Conservation (phyloP, 2,113 vertebrate genomes). For the Recurvirostra avosetta region DNA sequence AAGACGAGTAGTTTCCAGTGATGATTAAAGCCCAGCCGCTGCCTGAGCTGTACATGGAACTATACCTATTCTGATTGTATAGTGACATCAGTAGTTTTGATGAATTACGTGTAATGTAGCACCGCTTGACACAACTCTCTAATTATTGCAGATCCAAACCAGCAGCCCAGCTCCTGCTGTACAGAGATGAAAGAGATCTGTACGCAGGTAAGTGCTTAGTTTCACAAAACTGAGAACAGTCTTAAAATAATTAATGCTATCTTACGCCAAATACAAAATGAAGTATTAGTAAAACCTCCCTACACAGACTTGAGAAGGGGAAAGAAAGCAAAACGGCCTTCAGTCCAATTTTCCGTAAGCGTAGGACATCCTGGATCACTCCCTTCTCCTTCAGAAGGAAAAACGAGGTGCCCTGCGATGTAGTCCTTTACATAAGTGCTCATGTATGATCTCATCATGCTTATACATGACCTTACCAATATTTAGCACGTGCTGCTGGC, state of each 20-base stretch:
- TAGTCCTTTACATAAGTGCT: no score
- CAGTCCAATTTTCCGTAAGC: fast-evolving
- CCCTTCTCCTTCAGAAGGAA: not conserved
- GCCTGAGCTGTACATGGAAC: not conserved
- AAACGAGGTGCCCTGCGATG: not conserved
- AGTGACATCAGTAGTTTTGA: not conserved
- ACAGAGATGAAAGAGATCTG: not conserved
- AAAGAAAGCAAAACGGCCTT: not conserved
- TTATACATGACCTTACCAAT: not conserved
- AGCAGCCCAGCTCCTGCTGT: not conserved
- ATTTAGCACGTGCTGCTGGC: not conserved
- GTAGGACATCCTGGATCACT: not conserved
- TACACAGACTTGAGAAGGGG: not conserved
- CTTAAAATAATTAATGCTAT: not conserved
- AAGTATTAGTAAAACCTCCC: not conserved
- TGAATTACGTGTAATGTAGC: not conserved
- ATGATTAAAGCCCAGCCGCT: not conserved
- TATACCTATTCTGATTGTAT: not conserved
- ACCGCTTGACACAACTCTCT: not conserved
- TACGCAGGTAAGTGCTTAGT: not conserved
- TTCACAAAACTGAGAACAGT: not conserved
- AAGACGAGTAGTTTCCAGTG: not conserved
- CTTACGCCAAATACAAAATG: not conserved
- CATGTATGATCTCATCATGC: not conserved
- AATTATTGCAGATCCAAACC: not conserved